phyloP scores from a whole-genome alignment of 2,113 vertebrate genomes.

The Thunnus maccoyii region DNA sequence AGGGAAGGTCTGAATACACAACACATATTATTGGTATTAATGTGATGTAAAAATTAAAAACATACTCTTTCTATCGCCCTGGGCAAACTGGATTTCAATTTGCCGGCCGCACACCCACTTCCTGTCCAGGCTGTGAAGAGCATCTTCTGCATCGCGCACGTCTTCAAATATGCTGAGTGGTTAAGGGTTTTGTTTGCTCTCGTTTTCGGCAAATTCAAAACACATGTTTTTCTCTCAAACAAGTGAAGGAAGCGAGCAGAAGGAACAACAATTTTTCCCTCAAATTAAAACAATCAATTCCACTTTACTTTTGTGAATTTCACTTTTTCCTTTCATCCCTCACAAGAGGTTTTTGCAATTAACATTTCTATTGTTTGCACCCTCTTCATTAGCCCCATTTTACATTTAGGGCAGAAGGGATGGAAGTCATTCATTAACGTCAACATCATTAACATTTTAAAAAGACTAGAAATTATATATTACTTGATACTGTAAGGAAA shows the following conservation, averaged over 20 bases:
- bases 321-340: not conserved
- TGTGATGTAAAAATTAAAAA: not conserved
- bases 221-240: not conserved
- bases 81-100: constrained; percentile 99
- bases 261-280: not conserved
- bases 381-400: not conserved
- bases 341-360: too few species aligned
- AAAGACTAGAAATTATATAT: not conserved
- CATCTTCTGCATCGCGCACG: constrained; percentile 97
- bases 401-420: not conserved
- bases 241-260: not conserved
- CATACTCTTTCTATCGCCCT: constrained; percentile 98
- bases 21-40: too few species aligned
- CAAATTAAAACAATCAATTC: not conserved
- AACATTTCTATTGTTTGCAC: not conserved
- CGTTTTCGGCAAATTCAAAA: constrained; percentile 21
- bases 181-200: constrained; percentile 88
- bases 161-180: constrained; percentile 96
- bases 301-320: too few species aligned
- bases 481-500: not conserved
- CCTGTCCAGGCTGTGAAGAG: constrained; percentile 97
- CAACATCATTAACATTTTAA: too few species aligned
- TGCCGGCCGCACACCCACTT: constrained; percentile 99
- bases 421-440: not conserved
- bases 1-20: too few species aligned